These are phyloP conservation scores for Salpingus planirostris DNA, from an alignment of 2,888 invertebrate species.

Conservation along the genomic window DNA sequence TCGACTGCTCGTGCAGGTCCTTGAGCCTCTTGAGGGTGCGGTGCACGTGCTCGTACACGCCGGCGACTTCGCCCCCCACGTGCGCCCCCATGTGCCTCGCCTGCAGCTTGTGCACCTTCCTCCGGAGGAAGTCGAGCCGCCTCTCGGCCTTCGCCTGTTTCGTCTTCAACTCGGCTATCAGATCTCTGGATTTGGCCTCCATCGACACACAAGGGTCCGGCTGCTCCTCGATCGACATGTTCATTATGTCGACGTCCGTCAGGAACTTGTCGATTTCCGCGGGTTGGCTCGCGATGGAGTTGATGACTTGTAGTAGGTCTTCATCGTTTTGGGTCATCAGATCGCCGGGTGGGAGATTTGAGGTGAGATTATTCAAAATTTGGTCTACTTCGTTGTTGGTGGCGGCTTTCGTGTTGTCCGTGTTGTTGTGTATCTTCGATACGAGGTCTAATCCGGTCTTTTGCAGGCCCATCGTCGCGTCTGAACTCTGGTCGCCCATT, in stretches of 20 bases:
- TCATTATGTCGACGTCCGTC: conserved; percentile 47
- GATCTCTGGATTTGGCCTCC: conserved; percentile 44
- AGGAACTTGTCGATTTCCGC: conserved; percentile 35
- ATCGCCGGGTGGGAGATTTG: too few relatives aligned
- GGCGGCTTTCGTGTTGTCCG: conserved; percentile 18
- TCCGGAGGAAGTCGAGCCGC: conserved; percentile 60
- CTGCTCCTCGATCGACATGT: conserved; percentile 42
- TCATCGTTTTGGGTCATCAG: too few relatives aligned
- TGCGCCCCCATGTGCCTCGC: conserved; percentile 67
- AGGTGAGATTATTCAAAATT: conserved; percentile 53
- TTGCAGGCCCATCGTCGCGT: conserved; percentile 43
- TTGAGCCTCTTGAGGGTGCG: conserved; percentile 37
- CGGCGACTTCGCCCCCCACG: conserved; percentile 67
- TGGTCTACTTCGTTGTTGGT: conserved; percentile 51
- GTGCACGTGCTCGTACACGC: conserved; percentile 67
- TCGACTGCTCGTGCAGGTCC: conserved; percentile 22
- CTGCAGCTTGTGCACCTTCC: conserved; percentile 69
- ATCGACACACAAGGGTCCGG: conserved; percentile 40
- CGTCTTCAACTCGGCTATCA: conserved; percentile 45
- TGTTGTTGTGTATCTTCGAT: conserved; percentile 30
- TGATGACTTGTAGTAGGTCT: conserved; percentile 46
- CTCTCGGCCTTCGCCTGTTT: conserved; percentile 57
- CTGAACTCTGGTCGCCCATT: conserved; percentile 53
- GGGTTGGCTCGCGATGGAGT: conserved; percentile 53
- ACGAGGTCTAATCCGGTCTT: conserved; percentile 49